phyloP scores from a whole-genome alignment of 2,888 invertebrate genomes.

The Oligia fasciuncula region DNA sequence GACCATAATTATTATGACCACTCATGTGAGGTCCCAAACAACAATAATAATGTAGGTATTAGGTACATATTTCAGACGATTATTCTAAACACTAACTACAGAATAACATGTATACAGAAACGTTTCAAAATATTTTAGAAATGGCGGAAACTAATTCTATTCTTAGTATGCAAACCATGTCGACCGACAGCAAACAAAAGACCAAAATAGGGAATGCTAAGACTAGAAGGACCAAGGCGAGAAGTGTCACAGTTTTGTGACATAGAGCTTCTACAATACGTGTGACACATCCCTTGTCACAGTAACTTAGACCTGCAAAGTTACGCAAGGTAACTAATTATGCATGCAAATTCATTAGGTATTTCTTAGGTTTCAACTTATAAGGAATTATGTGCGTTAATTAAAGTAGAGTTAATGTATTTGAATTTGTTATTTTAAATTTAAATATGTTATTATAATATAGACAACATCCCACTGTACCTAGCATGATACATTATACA shows the following conservation, averaged over 20 bases:
- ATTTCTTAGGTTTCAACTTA: conserved; percentile 49
- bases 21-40: background rate
- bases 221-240: conserved; percentile 61
- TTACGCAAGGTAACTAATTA: conserved; percentile 62
- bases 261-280: conserved; percentile 2
- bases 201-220: conserved; percentile 57
- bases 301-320: conserved; percentile 7
- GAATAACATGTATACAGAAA: conserved; percentile 15
- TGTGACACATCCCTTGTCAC: conserved; percentile 23
- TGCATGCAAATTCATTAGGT: conserved; percentile 70
- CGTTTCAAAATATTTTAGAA: conserved; percentile 34
- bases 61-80: background rate
- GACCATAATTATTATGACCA: background rate
- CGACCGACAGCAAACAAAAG: conserved; percentile 25
- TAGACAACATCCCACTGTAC: conserved; percentile 1
- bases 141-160: conserved; percentile 44
- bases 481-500: conserved; percentile 7
- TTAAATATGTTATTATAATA: conserved; percentile 40
- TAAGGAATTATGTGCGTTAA: conserved; percentile 52
- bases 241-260: conserved; percentile 2
- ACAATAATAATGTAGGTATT: background rate
- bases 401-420: conserved; percentile 36
- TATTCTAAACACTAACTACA: conserved; percentile 3
- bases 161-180: conserved; percentile 41
- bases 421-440: conserved; percentile 38